phyloP scores from a whole-genome alignment of 1,140 invertebrate species.

The Drosophila pectinifera region DNA sequence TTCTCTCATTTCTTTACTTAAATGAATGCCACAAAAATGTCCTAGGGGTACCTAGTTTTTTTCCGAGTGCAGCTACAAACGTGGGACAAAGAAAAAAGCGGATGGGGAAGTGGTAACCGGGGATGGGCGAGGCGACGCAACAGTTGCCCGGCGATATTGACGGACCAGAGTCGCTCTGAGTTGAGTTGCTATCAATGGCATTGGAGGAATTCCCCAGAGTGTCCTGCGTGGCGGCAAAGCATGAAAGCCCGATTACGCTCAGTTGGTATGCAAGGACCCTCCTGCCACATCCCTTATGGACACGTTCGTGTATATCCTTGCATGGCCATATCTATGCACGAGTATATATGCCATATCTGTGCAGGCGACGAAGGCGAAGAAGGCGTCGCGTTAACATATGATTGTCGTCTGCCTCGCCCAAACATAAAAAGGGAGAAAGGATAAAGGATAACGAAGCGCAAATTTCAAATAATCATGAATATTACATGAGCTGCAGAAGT shows the following conservation, averaged over 20 bases:
- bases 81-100: constrained; percentile 57
- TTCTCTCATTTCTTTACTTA: too few species aligned
- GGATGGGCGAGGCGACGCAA: constrained; percentile 45
- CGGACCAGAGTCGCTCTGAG: constrained; percentile 50
- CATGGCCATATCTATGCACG: constrained; percentile 4
- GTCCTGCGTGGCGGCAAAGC: constrained; percentile 49
- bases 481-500: constrained; percentile 78
- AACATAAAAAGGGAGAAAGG: constrained; percentile 76
- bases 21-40: neutral
- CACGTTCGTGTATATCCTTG: constrained; percentile 7
- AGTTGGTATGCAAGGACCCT: constrained; percentile 68
- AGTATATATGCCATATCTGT: constrained; percentile 46
- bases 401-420: constrained; percentile 70
- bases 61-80: constrained; percentile 31
- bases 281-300: constrained; percentile 13
- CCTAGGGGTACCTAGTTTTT: neutral
- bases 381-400: constrained; percentile 76
- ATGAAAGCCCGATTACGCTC: constrained; percentile 71
- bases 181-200: constrained; percentile 69
- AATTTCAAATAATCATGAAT: constrained; percentile 83
- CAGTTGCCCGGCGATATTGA: constrained; percentile 66
- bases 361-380: constrained; percentile 48
- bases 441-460: constrained; percentile 82
- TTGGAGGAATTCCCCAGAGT: constrained; percentile 65
- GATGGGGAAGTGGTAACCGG: neutral